These are phyloP conservation scores for Acanthosoma haemorrhoidale DNA, from an alignment of 2,888 invertebrate species.

Conservation along the genomic window DNA sequence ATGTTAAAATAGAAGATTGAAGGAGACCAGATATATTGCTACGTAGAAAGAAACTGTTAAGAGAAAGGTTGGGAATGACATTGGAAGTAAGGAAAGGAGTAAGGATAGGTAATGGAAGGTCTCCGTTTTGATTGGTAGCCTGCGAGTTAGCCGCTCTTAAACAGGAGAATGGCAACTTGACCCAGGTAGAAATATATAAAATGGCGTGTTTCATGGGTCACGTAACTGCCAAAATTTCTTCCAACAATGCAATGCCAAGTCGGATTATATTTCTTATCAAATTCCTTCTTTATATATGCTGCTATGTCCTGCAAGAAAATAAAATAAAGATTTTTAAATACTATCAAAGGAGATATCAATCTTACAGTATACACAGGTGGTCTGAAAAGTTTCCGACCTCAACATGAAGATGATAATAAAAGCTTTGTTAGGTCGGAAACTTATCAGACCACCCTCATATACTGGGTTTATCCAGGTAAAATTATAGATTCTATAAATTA, in stretches of 20 bases:
- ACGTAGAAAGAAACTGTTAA: slow-evolving; percentile 9
- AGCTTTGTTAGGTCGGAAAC: too few relatives aligned
- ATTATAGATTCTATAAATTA: too few relatives aligned
- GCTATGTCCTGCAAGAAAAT: slow-evolving; percentile 75
- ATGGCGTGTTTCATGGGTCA: slow-evolving; percentile 98
- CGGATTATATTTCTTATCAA: slow-evolving; percentile 99
- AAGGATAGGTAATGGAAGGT: slow-evolving; percentile 9
- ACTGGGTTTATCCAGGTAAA: too few relatives aligned
- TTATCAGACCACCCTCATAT: too few relatives aligned
- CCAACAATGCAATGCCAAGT: slow-evolving; percentile 99
- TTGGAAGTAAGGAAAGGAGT: background rate
- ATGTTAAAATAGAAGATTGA: slow-evolving; percentile 5
- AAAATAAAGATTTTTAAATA: too few relatives aligned
- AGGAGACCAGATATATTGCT: slow-evolving; percentile 21
- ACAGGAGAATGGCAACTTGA: slow-evolving; percentile 96
- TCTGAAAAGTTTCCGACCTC: too few relatives aligned
- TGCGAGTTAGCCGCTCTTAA: slow-evolving; percentile 90
- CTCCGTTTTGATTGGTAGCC: background rate
- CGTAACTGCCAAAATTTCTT: slow-evolving; percentile 96
- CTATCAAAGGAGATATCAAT: too few relatives aligned
- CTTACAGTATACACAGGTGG: too few relatives aligned
- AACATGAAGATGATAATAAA: too few relatives aligned
- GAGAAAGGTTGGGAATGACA: background rate
- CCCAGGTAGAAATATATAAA: slow-evolving; percentile 99
- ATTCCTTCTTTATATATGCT: slow-evolving; percentile 98